phyloP scores from a whole-genome alignment of 2,113 vertebrate genomes.

The Ceyx melanurus region DNA sequence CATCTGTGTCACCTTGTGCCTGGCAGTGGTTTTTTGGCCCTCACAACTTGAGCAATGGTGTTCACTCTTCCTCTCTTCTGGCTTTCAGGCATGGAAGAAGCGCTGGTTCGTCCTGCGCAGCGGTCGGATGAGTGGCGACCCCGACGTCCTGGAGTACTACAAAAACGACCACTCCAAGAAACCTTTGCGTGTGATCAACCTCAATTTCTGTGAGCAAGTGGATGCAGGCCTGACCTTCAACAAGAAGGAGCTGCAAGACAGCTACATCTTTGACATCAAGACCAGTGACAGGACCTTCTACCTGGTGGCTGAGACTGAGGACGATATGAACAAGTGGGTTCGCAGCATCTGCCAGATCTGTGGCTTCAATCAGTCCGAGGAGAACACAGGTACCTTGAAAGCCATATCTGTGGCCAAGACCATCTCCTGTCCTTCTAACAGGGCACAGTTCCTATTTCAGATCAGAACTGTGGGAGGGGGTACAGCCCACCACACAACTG shows the following conservation, averaged over 20 bases:
- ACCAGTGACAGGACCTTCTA: slow-evolving; percentile 97
- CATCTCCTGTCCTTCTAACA: background rate
- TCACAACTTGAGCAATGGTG: accelerated
- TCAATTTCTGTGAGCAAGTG: slow-evolving; percentile 97
- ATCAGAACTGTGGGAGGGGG: background rate
- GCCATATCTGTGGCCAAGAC: background rate
- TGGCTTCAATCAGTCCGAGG: slow-evolving; percentile 96
- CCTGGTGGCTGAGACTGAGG: slow-evolving; percentile 95
- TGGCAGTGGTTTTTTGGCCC: background rate
- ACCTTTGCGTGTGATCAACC: slow-evolving; percentile 93
- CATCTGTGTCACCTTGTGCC: background rate
- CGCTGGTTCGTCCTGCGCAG: slow-evolving; percentile 98
- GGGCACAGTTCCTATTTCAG: background rate
- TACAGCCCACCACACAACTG: background rate
- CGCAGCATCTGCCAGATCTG: slow-evolving; percentile 98
- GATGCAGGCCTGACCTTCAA: slow-evolving; percentile 96
- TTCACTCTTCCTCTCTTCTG: background rate
- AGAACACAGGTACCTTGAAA: slow-evolving; percentile 82
- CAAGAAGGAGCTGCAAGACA: slow-evolving; percentile 97
- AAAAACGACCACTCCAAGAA: slow-evolving; percentile 98
- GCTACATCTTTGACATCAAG: slow-evolving; percentile 98
- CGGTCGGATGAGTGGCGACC: slow-evolving; percentile 96
- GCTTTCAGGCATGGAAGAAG: slow-evolving; percentile 94
- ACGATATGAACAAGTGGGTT: slow-evolving; percentile 99
- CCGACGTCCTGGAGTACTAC: slow-evolving; percentile 97